Percentiles rank a stretch among this genome's conserved stretches.
Evolutionary conservation across 2,888 invertebrate species (phyloP).

Genomic region (Argyresthia albistria): DNA sequence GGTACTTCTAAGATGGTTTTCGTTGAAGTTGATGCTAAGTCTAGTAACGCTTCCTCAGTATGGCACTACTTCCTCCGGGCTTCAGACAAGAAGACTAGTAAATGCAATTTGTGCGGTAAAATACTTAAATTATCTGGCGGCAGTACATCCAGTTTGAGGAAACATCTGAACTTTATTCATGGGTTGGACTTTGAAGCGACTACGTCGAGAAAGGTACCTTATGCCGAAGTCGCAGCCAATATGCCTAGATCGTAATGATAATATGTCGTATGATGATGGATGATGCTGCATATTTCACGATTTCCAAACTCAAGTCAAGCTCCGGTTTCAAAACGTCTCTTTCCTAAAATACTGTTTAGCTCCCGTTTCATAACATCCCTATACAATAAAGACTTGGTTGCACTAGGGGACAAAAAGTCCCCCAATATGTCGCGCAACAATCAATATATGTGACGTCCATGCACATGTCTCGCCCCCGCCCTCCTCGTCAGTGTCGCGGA

Average conservation of each 20-base stretch:
- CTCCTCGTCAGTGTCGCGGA: not conserved
- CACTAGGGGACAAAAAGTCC: not conserved
- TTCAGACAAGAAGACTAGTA: not conserved
- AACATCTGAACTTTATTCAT: not conserved
- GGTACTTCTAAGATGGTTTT: not conserved
- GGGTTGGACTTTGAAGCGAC: not conserved
- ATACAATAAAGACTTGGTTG: too few relatives aligned
- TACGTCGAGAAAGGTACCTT: too few relatives aligned
- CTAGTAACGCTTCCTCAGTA: not conserved
- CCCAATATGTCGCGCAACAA: not conserved
- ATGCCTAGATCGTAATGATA: too few relatives aligned
- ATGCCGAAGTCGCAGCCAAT: too few relatives aligned
- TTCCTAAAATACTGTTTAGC: too few relatives aligned
- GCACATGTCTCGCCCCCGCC: too few relatives aligned
- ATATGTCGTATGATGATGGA: too few relatives aligned
- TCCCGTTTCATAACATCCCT: too few relatives aligned
- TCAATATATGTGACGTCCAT: too few relatives aligned
- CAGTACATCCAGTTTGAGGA: not conserved
- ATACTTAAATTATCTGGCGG: not conserved
- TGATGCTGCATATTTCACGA: too few relatives aligned
- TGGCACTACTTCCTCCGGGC: not conserved
- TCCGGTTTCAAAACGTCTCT: too few relatives aligned
- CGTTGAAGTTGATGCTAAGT: not conserved
- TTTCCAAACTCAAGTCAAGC: too few relatives aligned
- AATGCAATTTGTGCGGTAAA: not conserved